Evolutionary conservation across 2,797 vertebrate species (phyloP), one percentile per base, ranked within the genome.

Genomic region (Trichosurus vulpecula): DNA sequence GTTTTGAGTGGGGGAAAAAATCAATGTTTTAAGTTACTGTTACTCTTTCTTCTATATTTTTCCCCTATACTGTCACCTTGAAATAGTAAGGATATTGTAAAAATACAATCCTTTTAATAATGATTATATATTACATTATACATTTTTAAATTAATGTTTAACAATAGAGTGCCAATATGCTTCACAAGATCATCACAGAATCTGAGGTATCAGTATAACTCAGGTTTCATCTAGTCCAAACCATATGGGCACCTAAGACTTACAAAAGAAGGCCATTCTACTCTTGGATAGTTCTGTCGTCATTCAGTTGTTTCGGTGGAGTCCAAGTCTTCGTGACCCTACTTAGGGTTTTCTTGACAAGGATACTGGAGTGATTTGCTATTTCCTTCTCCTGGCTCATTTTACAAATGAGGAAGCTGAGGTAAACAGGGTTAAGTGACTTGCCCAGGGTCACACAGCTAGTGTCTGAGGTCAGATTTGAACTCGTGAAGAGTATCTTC

Each of bases 31-130:
- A 87, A 35, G 61, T 95, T 9, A 54, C 2, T 55, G 10, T 91
- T 94, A 91, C 19, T 92, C 27, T 58, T 90, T 89, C 47, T 92
- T 87, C 41, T 87, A 47, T 47, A 87, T 47, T 87, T 25, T 81
- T 41, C 8, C 74, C 66, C 16, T 81, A 22, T 94, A 93, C 19
- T 92, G 3, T 30, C 35, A 91, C 31, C 54, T 94, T 96, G n/a
- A 90, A 93, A 66, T 95, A 25, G 89, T 61, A 95, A 95, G 90
- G 51, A 58, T 16, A 56, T 16, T 22, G 35, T 91, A 55, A 25
- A 96, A 94, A 66, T 94, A 93, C 57, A 52, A 90, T 47, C 19
- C 56, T 87, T 58, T 91, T 92, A 94, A 66, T 94, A 94, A 91
- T 66, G 87, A n/a, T 87, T 57, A n/a, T 96, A 11, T 47, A 5